Conservation (phyloP, 2,888 invertebrate species). For the Phymatocera aterrima region DNA sequence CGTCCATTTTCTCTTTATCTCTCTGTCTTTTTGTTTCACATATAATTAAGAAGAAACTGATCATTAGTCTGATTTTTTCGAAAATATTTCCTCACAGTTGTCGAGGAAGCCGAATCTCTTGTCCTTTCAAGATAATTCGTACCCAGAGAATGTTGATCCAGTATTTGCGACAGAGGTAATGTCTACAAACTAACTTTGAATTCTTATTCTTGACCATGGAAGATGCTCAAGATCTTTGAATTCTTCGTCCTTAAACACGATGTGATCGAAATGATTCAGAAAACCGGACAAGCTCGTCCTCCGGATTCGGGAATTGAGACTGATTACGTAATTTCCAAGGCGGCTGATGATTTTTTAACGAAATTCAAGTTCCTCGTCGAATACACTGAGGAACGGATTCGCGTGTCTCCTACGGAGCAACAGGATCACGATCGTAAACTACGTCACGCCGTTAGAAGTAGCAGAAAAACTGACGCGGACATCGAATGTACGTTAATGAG, state of each 20-base stretch:
- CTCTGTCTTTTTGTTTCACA: not conserved
- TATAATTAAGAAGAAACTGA: too few species aligned
- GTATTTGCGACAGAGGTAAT: not conserved
- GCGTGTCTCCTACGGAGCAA: not conserved
- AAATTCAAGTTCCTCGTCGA: not conserved
- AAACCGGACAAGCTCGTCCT: not conserved
- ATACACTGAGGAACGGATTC: not conserved
- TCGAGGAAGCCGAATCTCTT: not conserved
- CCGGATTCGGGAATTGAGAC: not conserved
- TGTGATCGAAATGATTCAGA: not conserved
- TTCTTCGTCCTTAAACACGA: not conserved
- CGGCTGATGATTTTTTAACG: not conserved
- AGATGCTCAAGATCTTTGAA: not conserved
- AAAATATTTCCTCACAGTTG: not conserved
- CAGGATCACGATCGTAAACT: constrained; percentile 1
- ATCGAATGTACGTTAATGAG: not conserved
- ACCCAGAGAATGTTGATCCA: not conserved
- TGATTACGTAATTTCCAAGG: not conserved
- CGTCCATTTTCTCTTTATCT: not conserved
- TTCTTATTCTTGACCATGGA: not conserved
- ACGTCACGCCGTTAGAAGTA: constrained; percentile 21
- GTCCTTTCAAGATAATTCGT: not conserved
- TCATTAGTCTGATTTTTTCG: not conserved
- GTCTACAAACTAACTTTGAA: not conserved
- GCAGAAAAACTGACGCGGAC: constrained; percentile 20